Conservation (phyloP, 2,888 invertebrate species). For the Cheilosia vernalis region DNA sequence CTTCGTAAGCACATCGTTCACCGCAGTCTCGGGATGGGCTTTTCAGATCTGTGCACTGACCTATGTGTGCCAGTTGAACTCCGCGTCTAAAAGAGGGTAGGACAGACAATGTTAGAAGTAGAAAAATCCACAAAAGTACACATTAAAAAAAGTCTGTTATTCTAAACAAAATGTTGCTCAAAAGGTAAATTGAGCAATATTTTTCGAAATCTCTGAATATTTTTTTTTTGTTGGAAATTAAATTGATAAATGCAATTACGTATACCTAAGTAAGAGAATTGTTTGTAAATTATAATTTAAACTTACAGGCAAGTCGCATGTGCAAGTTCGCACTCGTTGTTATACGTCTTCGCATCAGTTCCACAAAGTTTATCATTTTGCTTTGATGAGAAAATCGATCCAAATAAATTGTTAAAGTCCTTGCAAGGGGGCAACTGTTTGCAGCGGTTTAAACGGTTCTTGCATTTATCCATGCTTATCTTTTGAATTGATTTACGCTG, state of each 20-base stretch:
- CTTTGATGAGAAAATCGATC: conserved; percentile 84
- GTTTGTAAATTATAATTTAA: not conserved
- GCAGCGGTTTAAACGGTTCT: conserved; percentile 89
- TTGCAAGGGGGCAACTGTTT: conserved; percentile 88
- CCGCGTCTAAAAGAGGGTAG: conserved; percentile 87
- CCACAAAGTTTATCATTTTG: conserved; percentile 93
- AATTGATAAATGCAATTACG: too few species aligned
- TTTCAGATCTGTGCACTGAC: conserved; percentile 90
- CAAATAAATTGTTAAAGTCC: conserved; percentile 82
- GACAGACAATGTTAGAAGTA: conserved; percentile 19
- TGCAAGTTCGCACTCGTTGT: conserved; percentile 91
- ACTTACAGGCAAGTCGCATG: conserved; percentile 93
- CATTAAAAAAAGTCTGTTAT: not conserved
- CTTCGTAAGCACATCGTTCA: conserved; percentile 85
- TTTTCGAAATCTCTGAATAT: too few species aligned
- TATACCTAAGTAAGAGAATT: too few species aligned
- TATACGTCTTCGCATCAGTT: conserved; percentile 93
- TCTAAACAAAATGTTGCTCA: too few species aligned
- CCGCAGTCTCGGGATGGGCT: conserved; percentile 84
- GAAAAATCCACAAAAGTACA: not conserved
- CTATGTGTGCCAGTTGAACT: conserved; percentile 94
- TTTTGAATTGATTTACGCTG: conserved; percentile 82
- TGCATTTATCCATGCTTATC: conserved; percentile 90
- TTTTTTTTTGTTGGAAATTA: too few species aligned
- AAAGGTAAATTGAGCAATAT: too few species aligned